Percentiles rank a stretch among this genome's conserved stretches.
phyloP scores from a whole-genome alignment of 2,888 invertebrate genomes.

The Corbicula japonica region DNA sequence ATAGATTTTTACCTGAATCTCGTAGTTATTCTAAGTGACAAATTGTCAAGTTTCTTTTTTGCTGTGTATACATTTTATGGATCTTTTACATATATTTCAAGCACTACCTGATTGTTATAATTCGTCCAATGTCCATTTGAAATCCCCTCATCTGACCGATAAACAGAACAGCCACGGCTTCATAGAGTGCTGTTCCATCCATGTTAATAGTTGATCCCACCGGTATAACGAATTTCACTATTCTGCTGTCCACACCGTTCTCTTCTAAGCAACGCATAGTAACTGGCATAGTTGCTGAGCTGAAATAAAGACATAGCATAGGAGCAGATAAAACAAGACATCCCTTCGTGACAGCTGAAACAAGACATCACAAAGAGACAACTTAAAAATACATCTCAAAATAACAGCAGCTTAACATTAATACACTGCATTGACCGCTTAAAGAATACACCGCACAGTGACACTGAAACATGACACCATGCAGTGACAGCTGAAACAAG shows the following conservation, averaged over 20 bases:
- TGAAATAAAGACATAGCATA: constrained; percentile 50
- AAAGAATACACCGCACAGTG: too few relatives aligned
- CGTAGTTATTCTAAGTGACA: background rate
- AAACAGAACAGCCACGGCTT: constrained; percentile 98
- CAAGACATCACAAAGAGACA: too few relatives aligned
- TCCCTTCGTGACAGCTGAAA: too few relatives aligned
- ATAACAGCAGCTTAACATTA: background rate
- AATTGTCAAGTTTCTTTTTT: background rate
- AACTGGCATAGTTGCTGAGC: constrained; percentile 95
- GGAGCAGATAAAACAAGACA: background rate
- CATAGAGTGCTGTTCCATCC: constrained; percentile 99
- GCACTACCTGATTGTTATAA: constrained; percentile 76
- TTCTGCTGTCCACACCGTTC: constrained; percentile 94
- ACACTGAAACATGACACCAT: too few relatives aligned
- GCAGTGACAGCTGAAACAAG: too few relatives aligned
- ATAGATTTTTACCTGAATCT: background rate
- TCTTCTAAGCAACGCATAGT: constrained; percentile 97
- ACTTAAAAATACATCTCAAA: too few relatives aligned
- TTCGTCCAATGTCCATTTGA: constrained; percentile 85
- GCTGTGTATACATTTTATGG: too few relatives aligned
- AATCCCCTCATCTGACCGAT: constrained; percentile 95
- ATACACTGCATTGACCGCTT: too few relatives aligned
- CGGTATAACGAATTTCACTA: constrained; percentile 96
- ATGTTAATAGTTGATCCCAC: constrained; percentile 99
- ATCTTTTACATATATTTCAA: too few relatives aligned